Conservation (phyloP, 1,140 invertebrate species). For the Laodelphax striatellus region DNA sequence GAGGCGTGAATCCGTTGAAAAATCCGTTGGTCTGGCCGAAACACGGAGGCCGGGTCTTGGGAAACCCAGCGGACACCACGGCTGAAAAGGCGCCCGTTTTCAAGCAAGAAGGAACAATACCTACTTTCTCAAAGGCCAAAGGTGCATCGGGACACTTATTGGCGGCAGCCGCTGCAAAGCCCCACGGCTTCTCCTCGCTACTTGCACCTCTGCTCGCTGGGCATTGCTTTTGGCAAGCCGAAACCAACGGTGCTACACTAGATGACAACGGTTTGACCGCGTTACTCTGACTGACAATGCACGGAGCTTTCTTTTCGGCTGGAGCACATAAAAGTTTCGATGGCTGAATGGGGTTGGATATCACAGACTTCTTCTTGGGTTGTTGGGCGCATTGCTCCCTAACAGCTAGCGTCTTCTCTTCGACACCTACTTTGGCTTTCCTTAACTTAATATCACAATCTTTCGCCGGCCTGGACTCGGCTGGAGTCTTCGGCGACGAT, state of each 20-base stretch:
- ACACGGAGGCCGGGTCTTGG: constrained; percentile 28
- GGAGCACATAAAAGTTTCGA: too few relatives aligned
- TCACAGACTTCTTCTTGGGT: too few relatives aligned
- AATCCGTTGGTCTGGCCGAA: constrained; percentile 58
- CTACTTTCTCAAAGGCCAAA: constrained; percentile 2
- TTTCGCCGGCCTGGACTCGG: constrained; percentile 6
- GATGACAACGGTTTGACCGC: too few relatives aligned
- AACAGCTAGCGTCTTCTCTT: neutral
- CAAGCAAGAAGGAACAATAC: neutral
- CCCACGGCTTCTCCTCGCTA: constrained; percentile 51
- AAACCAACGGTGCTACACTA: too few relatives aligned
- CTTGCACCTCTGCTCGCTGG: neutral
- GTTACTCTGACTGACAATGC: too few relatives aligned
- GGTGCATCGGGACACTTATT: constrained; percentile 5
- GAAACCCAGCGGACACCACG: neutral
- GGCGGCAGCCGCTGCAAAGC: constrained; percentile 56
- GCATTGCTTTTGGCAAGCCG: neutral
- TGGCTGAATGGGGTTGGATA: too few relatives aligned
- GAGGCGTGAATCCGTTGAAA: constrained; percentile 62
- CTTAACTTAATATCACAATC: constrained; percentile 14
- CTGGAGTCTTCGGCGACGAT: neutral
- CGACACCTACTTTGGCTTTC: neutral
- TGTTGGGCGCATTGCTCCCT: too few relatives aligned
- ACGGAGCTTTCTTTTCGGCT: too few relatives aligned
- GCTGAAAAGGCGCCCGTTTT: neutral